Conservation (phyloP, 2,888 invertebrate species). For the Eucera pruinosa region DNA sequence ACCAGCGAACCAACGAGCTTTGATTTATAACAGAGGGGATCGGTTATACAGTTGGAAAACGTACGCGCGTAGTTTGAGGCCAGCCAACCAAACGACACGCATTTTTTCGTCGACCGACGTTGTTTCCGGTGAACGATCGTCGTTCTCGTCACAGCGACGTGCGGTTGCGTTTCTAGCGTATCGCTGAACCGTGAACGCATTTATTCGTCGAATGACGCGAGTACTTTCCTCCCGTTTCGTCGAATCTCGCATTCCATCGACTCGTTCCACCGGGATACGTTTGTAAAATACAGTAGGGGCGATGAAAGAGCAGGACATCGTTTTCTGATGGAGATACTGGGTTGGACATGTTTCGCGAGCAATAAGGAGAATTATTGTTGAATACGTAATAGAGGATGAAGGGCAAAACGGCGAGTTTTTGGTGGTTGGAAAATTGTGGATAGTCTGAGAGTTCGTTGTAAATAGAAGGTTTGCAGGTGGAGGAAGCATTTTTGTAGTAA, state of each 20-base stretch:
- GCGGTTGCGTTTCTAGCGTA: conserved; percentile 25
- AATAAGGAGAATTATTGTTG: background rate
- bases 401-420: background rate
- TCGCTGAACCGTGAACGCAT: conserved; percentile 42
- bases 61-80: background rate
- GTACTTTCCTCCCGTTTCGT: conserved; percentile 35
- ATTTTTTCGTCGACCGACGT: conserved; percentile 14
- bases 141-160: background rate
- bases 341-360: background rate
- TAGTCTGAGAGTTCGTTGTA: background rate
- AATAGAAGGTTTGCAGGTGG: too few relatives aligned
- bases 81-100: conserved; percentile 1
- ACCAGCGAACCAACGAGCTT: conserved; percentile 35
- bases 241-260: conserved; percentile 19
- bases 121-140: conserved; percentile 40
- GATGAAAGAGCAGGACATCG: background rate
- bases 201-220: conserved; percentile 38
- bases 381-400: background rate
- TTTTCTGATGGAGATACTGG: background rate
- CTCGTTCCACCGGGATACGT: conserved; percentile 15
- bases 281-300: conserved; percentile 17
- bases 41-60: conserved; percentile 20
- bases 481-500: too few relatives aligned
- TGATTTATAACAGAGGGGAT: conserved; percentile 39
- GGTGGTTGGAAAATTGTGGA: conserved; percentile 4